Percentiles rank a stretch among this genome's conserved stretches.
Evolutionary conservation across 2,888 invertebrate genomes (phyloP).

Genomic region (Apotomis capreana): DNA sequence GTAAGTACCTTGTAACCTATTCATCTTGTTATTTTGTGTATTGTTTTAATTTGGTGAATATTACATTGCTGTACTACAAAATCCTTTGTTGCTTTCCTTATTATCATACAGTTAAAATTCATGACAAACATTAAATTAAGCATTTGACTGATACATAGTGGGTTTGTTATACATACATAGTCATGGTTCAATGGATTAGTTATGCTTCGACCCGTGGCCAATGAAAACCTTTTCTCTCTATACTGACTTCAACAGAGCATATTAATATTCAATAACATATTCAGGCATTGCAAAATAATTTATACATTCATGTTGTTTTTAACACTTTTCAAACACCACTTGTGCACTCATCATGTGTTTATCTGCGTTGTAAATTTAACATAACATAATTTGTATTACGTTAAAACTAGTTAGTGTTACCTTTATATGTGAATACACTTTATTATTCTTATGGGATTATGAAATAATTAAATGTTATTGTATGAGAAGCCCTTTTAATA

Average conservation of each 20-base stretch:
- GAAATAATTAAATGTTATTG: too few species aligned
- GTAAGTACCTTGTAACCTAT: conserved; percentile 14
- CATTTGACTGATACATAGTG: not conserved
- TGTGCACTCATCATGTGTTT: not conserved
- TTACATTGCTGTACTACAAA: not conserved
- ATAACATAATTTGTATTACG: not conserved
- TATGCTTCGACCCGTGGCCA: not conserved
- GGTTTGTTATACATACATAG: not conserved
- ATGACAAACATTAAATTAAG: not conserved
- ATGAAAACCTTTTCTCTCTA: not conserved
- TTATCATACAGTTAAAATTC: not conserved
- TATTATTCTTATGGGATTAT: too few species aligned
- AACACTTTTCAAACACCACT: not conserved
- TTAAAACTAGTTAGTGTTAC: not conserved
- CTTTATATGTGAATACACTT: too few species aligned
- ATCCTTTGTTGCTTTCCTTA: not conserved
- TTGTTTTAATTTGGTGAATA: not conserved
- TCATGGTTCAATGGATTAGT: conserved; percentile 32
- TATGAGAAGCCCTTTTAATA: too few species aligned
- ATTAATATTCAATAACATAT: conserved; percentile 7
- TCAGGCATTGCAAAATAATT: not conserved
- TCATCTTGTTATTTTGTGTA: conserved; percentile 1
- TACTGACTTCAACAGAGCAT: conserved; percentile 3
- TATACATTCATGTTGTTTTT: not conserved
- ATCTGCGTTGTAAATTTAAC: not conserved